These are phyloP conservation scores for Falco columbarius DNA, from an alignment of 2,797 vertebrate species.

Conservation along the genomic window DNA sequence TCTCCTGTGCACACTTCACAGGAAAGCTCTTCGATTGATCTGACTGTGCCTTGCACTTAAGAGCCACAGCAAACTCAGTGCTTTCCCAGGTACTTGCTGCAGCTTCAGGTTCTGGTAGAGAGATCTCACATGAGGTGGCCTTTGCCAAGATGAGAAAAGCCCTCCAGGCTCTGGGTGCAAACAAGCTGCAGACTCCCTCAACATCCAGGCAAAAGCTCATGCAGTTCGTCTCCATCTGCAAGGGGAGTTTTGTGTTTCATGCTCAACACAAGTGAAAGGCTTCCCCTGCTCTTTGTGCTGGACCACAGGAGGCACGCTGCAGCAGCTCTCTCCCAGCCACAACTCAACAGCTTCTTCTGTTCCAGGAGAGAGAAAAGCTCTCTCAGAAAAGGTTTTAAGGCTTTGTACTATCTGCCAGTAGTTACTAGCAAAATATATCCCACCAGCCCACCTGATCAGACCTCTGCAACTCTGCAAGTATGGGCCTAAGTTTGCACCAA, in stretches of 20 bases:
- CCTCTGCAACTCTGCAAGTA: background rate
- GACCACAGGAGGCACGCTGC: background rate
- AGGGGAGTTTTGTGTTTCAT: background rate
- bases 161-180: background rate
- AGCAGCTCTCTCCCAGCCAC: background rate
- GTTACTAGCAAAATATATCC: background rate
- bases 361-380: background rate
- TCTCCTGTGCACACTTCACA: background rate
- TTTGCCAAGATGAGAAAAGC: background rate
- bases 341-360: background rate
- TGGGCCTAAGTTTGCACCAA: background rate
- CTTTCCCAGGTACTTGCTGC: background rate
- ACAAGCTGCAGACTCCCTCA: background rate
- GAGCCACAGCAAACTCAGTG: background rate
- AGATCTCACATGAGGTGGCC: background rate
- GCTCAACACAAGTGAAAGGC: background rate
- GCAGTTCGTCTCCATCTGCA: background rate
- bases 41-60: background rate
- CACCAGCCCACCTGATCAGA: background rate
- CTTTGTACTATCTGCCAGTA: background rate
- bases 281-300: background rate
- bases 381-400: background rate
- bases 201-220: background rate
- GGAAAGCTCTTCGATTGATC: background rate
- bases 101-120: background rate